Conservation (phyloP, 2,797 vertebrate species). For the Sus cebifrons region DNA sequence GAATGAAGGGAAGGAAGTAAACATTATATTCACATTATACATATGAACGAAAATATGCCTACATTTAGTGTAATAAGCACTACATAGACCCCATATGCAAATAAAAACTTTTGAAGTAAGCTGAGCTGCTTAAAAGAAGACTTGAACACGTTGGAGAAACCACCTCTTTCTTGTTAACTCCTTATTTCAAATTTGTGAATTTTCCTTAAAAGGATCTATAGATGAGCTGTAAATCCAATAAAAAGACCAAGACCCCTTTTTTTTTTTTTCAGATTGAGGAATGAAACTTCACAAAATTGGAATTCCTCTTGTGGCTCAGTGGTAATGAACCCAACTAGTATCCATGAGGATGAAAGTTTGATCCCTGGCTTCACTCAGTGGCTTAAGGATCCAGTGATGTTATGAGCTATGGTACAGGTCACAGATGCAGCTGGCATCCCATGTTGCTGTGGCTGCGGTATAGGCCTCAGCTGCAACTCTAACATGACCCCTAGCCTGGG, state of each 20-base stretch:
- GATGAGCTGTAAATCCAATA: not conserved
- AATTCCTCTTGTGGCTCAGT: no score
- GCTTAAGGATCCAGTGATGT: no score
- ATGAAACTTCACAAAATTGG: not conserved
- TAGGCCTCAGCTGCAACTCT: no score
- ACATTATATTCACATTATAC: not conserved
- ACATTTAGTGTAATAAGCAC: not conserved
- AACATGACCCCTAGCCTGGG: no score
- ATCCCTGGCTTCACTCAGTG: no score
- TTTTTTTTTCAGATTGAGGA: not conserved
- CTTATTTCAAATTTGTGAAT: not conserved
- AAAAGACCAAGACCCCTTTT: not conserved
- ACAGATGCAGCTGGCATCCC: no score
- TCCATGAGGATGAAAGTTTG: no score
- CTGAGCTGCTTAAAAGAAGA: not conserved
- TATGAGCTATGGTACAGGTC: no score
- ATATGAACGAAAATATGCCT: not conserved
- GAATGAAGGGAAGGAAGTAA: not conserved
- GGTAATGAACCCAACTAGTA: no score
- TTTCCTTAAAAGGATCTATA: not conserved
- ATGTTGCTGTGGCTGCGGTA: no score
- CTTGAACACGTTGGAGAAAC: not conserved
- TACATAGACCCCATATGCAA: not conserved
- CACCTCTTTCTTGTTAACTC: not conserved
- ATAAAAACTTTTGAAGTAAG: slow-evolving; percentile 9